Evolutionary conservation across 2,888 invertebrate genomes (phyloP), one percentile per base, ranked within the genome.

Genomic region (Tortricodes alternella): DNA sequence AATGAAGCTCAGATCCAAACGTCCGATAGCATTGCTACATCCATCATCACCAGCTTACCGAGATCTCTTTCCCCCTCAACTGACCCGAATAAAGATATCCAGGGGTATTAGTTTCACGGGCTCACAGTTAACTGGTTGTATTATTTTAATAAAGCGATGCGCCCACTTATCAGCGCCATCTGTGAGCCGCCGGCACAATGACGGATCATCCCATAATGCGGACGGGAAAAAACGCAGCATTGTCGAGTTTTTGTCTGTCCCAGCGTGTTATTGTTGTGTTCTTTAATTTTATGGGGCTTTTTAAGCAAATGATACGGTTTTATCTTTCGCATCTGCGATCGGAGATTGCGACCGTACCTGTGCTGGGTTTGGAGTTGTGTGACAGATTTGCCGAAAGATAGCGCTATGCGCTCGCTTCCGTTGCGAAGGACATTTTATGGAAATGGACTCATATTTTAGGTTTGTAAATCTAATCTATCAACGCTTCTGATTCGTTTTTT

Each of bases 291-390:
- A 84, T 85, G 80, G 85, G 83, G 83, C 83, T 86, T 87, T 89
- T 89, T 89, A 88, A 83, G 88, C 89, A 87, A 90, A 89, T 90
- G 89, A 89, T 87, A 89, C 80, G 84, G 81, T 82, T 81, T 85
- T 89, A 89, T 87, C 88, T 77, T 62, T 68, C 61, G 65, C 74
- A 85, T 83, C 80, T 74, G 61, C 63, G 77, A 80, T 83, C 67
- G 61, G 66, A 65, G 73, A 75, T 80, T 77, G 73, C 41, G 60
- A 63, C 18, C 16, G 60, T 65, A 64, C 65, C 62, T 74, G 55
- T 73, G 53, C 60, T 50, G 63, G 57, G 63, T 66, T 53, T 63
- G 64, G 73, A 66, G 63, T 60, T 58, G 60, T 61, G 55, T 63
- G 44, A 43, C 62, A 63, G 65, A 68, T 68, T 53, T 62, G 62